A percentile compares a stretch with the other conserved stretches of the same genome.
Conservation (phyloP, 1,140 invertebrate genomes). For the Drosophila gunungcola region DNA sequence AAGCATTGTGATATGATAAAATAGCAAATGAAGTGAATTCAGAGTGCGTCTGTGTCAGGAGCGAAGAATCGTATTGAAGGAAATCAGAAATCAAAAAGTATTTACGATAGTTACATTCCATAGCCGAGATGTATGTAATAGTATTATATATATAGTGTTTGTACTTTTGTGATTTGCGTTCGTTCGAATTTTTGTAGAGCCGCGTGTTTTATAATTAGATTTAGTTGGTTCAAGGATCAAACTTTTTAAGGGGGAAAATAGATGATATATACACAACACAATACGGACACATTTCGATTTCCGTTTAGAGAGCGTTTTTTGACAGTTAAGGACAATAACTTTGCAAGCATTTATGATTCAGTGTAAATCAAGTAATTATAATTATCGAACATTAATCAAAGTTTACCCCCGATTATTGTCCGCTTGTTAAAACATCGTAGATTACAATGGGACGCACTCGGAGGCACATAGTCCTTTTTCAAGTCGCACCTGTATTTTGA, state of each 20-base stretch:
- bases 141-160: constrained; percentile 29
- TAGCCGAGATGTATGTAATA: constrained; percentile 9
- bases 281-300: constrained; percentile 27
- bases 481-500: constrained; percentile 28
- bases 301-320: constrained; percentile 42
- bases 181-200: constrained; percentile 39
- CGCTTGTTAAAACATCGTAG: constrained; percentile 5
- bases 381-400: constrained; percentile 31
- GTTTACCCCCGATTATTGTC: constrained; percentile 16
- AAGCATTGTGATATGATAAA: constrained; percentile 68
- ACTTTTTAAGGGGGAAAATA: neutral
- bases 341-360: constrained; percentile 69
- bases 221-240: constrained; percentile 49
- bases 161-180: constrained; percentile 41
- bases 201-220: constrained; percentile 47
- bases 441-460: constrained; percentile 1
- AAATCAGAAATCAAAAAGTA: constrained; percentile 33
- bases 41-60: constrained; percentile 24
- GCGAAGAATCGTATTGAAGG: neutral
- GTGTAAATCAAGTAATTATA: constrained; percentile 19
- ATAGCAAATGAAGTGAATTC: constrained; percentile 20
- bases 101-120: constrained; percentile 36
- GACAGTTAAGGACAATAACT: constrained; percentile 72
- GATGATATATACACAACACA: neutral
- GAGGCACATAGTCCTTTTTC: constrained; percentile 6